Conservation (phyloP, 2,113 vertebrate genomes). For the Rhombomys opimus region DNA sequence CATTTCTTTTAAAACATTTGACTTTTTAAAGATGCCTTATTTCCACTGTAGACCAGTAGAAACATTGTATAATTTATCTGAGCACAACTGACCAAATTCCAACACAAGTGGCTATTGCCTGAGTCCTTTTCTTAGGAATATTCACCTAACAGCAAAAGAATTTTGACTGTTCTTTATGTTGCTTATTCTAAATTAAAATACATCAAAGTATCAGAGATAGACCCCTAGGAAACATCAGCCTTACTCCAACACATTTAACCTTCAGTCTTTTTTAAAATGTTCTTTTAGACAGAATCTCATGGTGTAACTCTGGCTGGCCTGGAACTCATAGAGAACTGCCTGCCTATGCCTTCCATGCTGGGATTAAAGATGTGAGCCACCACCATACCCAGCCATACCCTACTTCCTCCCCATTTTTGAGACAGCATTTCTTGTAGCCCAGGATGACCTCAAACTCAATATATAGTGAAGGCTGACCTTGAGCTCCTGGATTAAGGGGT, state of each 20-base stretch:
- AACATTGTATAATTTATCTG: background rate
- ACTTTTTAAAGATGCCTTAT: background rate
- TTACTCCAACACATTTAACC: background rate
- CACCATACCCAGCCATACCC: background rate
- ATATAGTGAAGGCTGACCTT: background rate
- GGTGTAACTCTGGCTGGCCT: background rate
- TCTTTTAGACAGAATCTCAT: background rate
- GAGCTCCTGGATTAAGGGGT: background rate
- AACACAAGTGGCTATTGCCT: background rate
- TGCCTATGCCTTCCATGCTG: background rate
- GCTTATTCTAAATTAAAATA: background rate
- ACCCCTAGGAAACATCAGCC: background rate
- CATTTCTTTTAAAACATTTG: slow-evolving; percentile 30
- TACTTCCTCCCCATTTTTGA: background rate
- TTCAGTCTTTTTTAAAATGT: background rate
- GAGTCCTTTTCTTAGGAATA: background rate
- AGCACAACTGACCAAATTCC: slow-evolving; percentile 4
- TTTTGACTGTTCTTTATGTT: background rate
- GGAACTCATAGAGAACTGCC: background rate
- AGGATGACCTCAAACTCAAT: background rate
- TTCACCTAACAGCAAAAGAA: background rate
- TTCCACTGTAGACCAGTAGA: slow-evolving; percentile 45
- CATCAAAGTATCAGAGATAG: background rate
- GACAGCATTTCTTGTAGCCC: background rate
- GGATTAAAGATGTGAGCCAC: background rate